Conservation (phyloP, 2,797 vertebrate species). For the Apogon talboti region DNA sequence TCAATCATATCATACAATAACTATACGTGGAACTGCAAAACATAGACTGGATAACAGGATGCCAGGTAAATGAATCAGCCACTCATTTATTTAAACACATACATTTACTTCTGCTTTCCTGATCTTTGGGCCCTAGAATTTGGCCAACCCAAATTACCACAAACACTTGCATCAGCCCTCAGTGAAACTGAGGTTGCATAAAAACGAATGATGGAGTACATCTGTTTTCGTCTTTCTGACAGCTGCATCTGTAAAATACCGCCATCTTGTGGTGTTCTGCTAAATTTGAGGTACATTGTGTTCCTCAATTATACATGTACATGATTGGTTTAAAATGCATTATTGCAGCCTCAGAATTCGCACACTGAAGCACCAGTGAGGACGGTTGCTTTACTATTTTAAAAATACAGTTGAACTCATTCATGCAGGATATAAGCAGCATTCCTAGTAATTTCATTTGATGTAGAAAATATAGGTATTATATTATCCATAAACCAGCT, state of each 20-base stretch:
- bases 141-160: constrained; percentile 24
- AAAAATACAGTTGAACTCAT: no score
- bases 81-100: constrained; percentile 4
- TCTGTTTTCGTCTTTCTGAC: constrained; percentile 41
- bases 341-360: no score
- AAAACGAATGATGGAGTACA: constrained; percentile 50
- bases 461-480: neutral
- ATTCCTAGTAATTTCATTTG: neutral
- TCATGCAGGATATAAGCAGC: neutral
- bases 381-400: no score
- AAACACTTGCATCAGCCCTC: constrained; percentile 40
- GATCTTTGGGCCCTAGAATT: constrained; percentile 7
- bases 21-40: neutral
- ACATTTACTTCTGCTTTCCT: constrained; percentile 15
- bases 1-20: neutral
- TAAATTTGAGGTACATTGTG: constrained; percentile 47
- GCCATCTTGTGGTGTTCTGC: constrained; percentile 79
- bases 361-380: no score
- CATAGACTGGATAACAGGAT: neutral
- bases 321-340: no score
- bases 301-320: constrained; percentile 29
- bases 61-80: constrained; percentile 24
- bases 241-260: constrained; percentile 57
- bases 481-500: neutral
- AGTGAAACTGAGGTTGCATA: constrained; percentile 25